Conservation (phyloP, 2,888 invertebrate genomes). For the Andrena camellia region DNA sequence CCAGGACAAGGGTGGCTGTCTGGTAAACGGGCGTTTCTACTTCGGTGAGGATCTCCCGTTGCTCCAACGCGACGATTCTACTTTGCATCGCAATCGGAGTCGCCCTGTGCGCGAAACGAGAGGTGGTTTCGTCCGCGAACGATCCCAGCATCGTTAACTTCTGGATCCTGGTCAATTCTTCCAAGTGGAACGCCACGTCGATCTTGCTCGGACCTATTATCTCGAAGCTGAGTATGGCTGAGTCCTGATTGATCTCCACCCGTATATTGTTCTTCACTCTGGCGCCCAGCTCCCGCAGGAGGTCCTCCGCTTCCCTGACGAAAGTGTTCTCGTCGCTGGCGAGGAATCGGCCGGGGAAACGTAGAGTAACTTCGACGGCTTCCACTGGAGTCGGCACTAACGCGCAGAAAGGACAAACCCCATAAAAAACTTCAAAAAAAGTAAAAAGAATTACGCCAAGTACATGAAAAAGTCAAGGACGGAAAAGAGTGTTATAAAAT, state of each 20-base stretch:
- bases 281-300: constrained; percentile 82
- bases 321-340: constrained; percentile 78
- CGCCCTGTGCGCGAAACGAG: constrained; percentile 88
- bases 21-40: constrained; percentile 90
- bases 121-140: constrained; percentile 88
- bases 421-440: too few species aligned
- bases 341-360: constrained; percentile 88
- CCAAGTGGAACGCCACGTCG: constrained; percentile 92
- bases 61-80: constrained; percentile 87
- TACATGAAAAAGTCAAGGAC: too few species aligned
- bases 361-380: constrained; percentile 91
- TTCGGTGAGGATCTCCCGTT: constrained; percentile 89
- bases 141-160: constrained; percentile 85
- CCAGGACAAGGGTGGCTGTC: constrained; percentile 91
- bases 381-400: constrained; percentile 90
- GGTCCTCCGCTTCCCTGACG: constrained; percentile 77
- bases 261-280: constrained; percentile 79
- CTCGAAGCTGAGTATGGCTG: constrained; percentile 83
- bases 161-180: constrained; percentile 90
- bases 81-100: constrained; percentile 83
- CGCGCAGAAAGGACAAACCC: background rate
- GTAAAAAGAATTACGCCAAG: too few species aligned
- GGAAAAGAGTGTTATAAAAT: too few species aligned
- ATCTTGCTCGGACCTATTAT: constrained; percentile 91
- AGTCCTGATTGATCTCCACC: constrained; percentile 80